Base-by-base conservation (phyloP, 2,797 vertebrate species). In the Spinibarbus caldwelli region DNA sequence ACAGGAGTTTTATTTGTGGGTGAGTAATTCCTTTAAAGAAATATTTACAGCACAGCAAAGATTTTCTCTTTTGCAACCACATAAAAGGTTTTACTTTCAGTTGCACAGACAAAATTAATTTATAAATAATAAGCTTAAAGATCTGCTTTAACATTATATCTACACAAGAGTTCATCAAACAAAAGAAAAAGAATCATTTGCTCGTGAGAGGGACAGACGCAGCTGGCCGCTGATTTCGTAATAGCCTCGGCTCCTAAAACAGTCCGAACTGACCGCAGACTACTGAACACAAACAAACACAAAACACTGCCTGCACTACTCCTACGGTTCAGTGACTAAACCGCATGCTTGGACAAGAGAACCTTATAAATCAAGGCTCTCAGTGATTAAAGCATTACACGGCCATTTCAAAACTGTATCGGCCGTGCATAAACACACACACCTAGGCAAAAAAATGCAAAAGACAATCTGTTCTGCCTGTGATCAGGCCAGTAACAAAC, bases 241-340 rank as follows among this genome's bases (percentile, higher is more conserved):
- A 77, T 88, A 89, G 88, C 86, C 85, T 87, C 45, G 81, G 72
- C 83, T 88, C 89, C 78, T 80, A 86, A 88, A 90, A 87, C 88
- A 89, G 89, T 83, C 91, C 90, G 87, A 86, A 80, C 90, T 90
- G 88, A 93, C 92, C 92, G 67, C 92, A 92, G 93, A 89, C 87
- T 86, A 89, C 82, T 49, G 89, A 92, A 92, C 87, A 91, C 91
- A 93, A 93, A 95, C 92, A 94, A 91, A 93, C 89, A 91, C 86
- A 89, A 90, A 90, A 88, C 91, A 91, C 82, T 79, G 67, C 86
- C 72, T 78, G 83, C 43, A 23, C 79, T 62, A 86, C 87, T 84
- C 87, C 86, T 84, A 84, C 66, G 88, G 79, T 84, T 86, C 86
- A 29, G 82, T 85, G 80, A 83, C 90, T 90, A 91, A 23, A 91